Base-by-base conservation (phyloP, 1,140 invertebrate genomes). In the Solenopsis fugax region DNA sequence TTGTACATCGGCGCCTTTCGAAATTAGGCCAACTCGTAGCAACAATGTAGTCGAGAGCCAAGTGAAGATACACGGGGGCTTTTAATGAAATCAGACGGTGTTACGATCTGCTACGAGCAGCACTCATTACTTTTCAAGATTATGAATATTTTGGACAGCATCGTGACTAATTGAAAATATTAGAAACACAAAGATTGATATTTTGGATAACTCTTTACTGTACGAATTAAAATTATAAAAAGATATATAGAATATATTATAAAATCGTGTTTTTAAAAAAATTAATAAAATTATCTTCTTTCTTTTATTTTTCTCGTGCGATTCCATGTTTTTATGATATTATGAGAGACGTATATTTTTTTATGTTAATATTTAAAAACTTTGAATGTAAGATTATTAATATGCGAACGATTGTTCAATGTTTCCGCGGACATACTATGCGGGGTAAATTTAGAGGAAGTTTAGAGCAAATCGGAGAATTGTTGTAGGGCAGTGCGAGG, bases 21-120 rank as follows among this genome's bases (percentile, higher is more conserved):
- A 90, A 90, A 90, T 88, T 73, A 76, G 86, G 34, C 37, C 58
- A 73, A 90, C 85, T 85, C 75, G 16, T 58, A 56, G 58, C 21
- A 82, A 90, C 86, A 82, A 86, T 86, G 86, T 90, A 56, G 58
- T 41, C 86, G 64, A 64, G 86, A 86, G 89, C 89, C 88, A 90
- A 90, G 65, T 80, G 29, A 71, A 62, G 54, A 62, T n/a, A 71
- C 58, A 58, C 69, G 29, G 29, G 29, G 29, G 45, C 80, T 81
- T 88, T 81, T 88, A 87, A 89, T 58, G 64, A 54, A 65, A 82
- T 72, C 64, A 37, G 48, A 65, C 45, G 18, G 52, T 90, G 78
- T 90, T 85, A 75, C 62, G 37, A 41, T 16, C 6, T 29, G 71
- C 48, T 75, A 88, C 86, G 78, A 80, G 64, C 76, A 54, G 9